phyloP scores from a whole-genome alignment of 2,113 vertebrate species.

The Amphiprion ocellaris region DNA sequence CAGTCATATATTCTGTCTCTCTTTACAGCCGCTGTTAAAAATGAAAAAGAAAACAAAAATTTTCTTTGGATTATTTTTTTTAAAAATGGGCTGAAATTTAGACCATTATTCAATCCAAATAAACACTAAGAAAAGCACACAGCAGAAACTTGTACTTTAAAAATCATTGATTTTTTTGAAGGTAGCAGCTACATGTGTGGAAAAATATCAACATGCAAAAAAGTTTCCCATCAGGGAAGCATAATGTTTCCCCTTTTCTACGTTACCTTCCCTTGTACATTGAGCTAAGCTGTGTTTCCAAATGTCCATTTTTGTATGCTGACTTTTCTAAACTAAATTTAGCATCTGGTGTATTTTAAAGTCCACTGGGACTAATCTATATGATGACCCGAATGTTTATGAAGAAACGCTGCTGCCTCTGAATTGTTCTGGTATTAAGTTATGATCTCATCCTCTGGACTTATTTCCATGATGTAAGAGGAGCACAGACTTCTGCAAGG shows the following conservation, averaged over 20 bases:
- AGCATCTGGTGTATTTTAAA: not conserved
- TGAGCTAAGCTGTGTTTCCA: not conserved
- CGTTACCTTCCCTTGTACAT: constrained; percentile 13
- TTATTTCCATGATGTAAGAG: constrained; percentile 9
- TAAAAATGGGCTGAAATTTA: too few relatives aligned
- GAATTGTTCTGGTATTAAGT: not conserved
- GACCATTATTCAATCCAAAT: too few relatives aligned
- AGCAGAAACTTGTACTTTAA: too few relatives aligned
- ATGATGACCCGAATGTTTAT: not conserved
- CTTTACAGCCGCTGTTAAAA: too few relatives aligned
- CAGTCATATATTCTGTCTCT: too few relatives aligned
- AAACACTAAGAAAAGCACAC: too few relatives aligned
- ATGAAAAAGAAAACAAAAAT: too few relatives aligned
- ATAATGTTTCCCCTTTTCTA: constrained; percentile 47
- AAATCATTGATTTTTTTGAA: not conserved
- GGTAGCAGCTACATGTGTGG: not conserved
- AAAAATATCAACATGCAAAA: constrained; percentile 43
- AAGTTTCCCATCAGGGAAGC: constrained; percentile 34
- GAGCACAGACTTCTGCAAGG: not conserved
- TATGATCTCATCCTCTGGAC: not conserved
- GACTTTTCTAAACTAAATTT: not conserved
- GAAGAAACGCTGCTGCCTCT: not conserved
- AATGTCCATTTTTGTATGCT: not conserved
- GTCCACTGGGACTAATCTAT: not conserved
- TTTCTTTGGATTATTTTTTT: too few relatives aligned